Conservation (phyloP, 92 coral and sea anemone species). For the Epizoanthus scotinus region DNA sequence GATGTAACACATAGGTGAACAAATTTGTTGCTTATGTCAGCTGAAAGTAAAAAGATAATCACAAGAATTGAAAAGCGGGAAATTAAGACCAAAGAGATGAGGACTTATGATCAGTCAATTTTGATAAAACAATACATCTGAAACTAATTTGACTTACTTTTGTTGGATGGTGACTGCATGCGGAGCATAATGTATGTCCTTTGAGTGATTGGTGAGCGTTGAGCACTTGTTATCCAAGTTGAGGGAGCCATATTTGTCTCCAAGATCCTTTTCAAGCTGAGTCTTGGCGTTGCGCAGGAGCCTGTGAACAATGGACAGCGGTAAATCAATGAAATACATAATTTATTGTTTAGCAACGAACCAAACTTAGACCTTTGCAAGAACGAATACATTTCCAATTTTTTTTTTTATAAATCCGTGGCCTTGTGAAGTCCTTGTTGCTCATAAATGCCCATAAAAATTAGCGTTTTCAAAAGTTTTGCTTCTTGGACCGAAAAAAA, state of each 20-base stretch:
- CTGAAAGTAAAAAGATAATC: not conserved
- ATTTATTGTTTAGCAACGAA: too few relatives aligned
- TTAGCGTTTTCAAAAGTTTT: too few relatives aligned
- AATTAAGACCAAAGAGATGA: not conserved
- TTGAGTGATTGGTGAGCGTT: conserved; percentile 83
- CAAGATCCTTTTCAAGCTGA: conserved; percentile 87
- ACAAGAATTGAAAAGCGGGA: not conserved
- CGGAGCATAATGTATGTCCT: conserved; percentile 90
- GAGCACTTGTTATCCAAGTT: conserved; percentile 82
- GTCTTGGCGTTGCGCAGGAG: conserved; percentile 90
- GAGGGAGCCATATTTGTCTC: conserved; percentile 89
- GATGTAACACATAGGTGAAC: too few relatives aligned
- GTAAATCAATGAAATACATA: too few relatives aligned
- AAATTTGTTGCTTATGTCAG: too few relatives aligned
- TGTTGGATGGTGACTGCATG: conserved; percentile 94
- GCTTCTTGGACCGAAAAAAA: too few relatives aligned
- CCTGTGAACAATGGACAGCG: conserved; percentile 51
- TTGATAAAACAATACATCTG: too few relatives aligned
- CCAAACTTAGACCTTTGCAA: too few relatives aligned
- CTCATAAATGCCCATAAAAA: too few relatives aligned
- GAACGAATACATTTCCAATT: too few relatives aligned
- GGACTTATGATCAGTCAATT: not conserved
- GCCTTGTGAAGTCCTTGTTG: too few relatives aligned
- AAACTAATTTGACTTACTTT: conserved; percentile 60
- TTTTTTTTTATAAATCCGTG: too few relatives aligned